Evolutionary conservation across 1,140 invertebrate genomes (phyloP), one percentile per base, ranked within the genome.

Genomic region (Drosophila aff.): DNA sequence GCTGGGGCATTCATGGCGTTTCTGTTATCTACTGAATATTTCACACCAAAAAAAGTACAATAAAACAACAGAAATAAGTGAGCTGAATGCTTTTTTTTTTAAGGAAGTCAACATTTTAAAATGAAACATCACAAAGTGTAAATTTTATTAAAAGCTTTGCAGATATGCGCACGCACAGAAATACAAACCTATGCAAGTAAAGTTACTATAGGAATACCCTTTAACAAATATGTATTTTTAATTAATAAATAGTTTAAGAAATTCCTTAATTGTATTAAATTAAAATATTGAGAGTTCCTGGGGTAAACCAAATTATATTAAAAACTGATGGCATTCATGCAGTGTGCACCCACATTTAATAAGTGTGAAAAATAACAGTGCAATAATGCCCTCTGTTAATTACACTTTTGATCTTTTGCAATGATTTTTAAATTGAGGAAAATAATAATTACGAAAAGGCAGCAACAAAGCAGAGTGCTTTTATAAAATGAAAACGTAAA

Each of bases 341-440:
- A 1, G 5, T 16, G 3, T 49, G 23, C 23, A 49, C 46, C 47
- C 23, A 50, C 23, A n/a, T 50, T 16, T 33, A 61, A 44, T 61
- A 63, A 63, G 69, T 63, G 76, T 46, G 59, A 80, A 72, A 69
- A 79, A 31, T 4, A 31, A n/a, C 43, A 73, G 61, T 74, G 57
- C 55, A 43, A 53, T 79, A 62, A 80, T 58, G 38, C 46, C 36
- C 58, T 67, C 58, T 67, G 33, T 63, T 79, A 79, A 80, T 80
- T 80, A 80, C 62, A 74, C 77, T 75, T 67, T 79, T 80, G 62
- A 80, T 80, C 76, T 36, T 66, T 58, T 69, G 36, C 44, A 74
- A 80, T 80, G 43, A 52, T 62, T 79, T 73, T 79, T 31, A 60
- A 74, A 79, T 62, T 52, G 67, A 66, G 67, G 16, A 66, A 68